Conservation (phyloP, 2,888 invertebrate genomes). For the Hydrotaea cyrtoneurina region DNA sequence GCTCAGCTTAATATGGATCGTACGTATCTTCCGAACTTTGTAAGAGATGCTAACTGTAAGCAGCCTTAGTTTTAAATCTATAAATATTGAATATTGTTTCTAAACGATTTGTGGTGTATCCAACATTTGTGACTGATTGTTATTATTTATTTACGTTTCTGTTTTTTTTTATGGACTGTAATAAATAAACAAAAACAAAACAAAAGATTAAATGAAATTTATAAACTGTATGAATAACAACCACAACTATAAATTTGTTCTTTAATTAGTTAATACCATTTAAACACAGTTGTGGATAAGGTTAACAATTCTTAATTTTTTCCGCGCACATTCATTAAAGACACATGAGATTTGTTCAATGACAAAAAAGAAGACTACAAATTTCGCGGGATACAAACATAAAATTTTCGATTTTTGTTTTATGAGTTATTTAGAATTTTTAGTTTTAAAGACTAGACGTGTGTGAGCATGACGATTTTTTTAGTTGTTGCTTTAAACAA, state of each 20-base stretch:
- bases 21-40: neutral
- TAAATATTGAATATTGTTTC: neutral
- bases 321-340: neutral
- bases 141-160: constrained; percentile 4
- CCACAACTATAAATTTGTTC: neutral
- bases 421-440: no score
- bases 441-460: no score
- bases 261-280: neutral
- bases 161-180: neutral
- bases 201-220: neutral
- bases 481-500: no score
- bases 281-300: neutral
- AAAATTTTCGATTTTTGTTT: no score
- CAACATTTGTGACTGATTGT: constrained; percentile 1
- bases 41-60: neutral
- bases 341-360: no score
- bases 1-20: neutral
- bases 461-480: no score
- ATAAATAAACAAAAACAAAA: neutral
- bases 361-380: no score
- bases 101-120: neutral
- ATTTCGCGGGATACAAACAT: no score
- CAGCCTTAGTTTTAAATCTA: neutral
- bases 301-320: neutral
- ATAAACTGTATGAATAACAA: neutral